Evolutionary conservation across 2,797 vertebrate genomes (phyloP).

Genomic region (Sebastes oblongus): DNA sequence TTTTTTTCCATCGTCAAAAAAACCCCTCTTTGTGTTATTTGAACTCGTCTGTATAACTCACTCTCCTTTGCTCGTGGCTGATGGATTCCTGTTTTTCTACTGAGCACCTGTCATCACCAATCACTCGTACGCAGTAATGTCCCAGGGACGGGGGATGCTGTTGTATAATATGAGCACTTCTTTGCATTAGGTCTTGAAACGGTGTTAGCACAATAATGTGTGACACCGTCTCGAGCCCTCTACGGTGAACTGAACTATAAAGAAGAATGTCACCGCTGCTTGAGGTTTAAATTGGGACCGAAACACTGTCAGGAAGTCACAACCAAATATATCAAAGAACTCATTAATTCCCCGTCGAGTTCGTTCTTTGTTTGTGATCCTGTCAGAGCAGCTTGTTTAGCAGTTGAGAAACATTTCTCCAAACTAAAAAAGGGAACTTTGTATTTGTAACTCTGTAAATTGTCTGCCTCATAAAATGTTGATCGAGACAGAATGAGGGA

Average conservation of each 20-base stretch:
- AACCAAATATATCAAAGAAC: background rate
- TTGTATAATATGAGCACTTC: conserved; percentile 38
- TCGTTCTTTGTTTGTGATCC: conserved; percentile 4
- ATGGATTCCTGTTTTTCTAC: conserved; percentile 38
- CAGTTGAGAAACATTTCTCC: conserved; percentile 20
- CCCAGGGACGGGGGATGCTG: background rate
- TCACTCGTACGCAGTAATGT: conserved; percentile 30
- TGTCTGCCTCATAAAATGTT: conserved; percentile 40
- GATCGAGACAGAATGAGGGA: background rate
- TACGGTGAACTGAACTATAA: background rate
- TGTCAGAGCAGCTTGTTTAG: conserved; percentile 14
- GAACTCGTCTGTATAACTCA: conserved; percentile 5
- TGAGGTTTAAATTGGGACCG: background rate
- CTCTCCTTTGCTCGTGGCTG: conserved; percentile 4
- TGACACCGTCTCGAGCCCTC: background rate
- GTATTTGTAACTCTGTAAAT: conserved; percentile 32
- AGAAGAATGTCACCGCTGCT: conserved; percentile 17
- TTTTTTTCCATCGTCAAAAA: background rate
- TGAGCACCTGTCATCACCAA: conserved; percentile 34
- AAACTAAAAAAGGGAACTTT: conserved; percentile 44
- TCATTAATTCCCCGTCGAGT: background rate
- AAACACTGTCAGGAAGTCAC: conserved; percentile 1
- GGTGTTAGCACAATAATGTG: background rate
- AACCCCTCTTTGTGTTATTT: background rate
- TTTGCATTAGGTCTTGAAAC: conserved; percentile 11